Evolutionary conservation across 1,140 invertebrate species (phyloP).

Genomic region (Heterodera carotae): DNA sequence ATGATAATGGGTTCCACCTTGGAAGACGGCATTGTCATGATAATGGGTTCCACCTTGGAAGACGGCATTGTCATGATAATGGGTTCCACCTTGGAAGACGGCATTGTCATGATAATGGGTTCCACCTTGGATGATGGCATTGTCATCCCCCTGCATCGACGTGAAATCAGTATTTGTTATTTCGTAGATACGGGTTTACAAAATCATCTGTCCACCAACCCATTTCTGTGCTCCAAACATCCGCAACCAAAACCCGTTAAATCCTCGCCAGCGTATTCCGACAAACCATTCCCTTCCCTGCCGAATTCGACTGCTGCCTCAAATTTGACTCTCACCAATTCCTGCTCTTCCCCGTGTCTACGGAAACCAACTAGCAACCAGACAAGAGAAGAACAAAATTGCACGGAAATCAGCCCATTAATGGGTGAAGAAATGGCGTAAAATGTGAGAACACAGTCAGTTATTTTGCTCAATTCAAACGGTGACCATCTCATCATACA

Average conservation of each 20-base stretch:
- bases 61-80: too few relatives aligned
- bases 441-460: not conserved
- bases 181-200: not conserved
- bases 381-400: not conserved
- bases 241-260: not conserved
- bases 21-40: too few relatives aligned
- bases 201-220: not conserved
- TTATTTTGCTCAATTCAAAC: not conserved
- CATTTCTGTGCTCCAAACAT: not conserved
- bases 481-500: too few relatives aligned
- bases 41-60: too few relatives aligned
- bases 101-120: too few relatives aligned
- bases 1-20: too few relatives aligned
- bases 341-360: conserved; percentile 20
- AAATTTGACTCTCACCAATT: conserved; percentile 21
- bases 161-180: too few relatives aligned
- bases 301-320: not conserved
- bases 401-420: not conserved
- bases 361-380: not conserved
- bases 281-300: not conserved
- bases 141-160: too few relatives aligned
- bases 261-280: not conserved
- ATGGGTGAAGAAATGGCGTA: conserved; percentile 2
- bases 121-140: too few relatives aligned
- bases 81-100: too few relatives aligned